Base-by-base conservation (phyloP, 2,888 invertebrate genomes). In the Tryphoninae sp. region DNA sequence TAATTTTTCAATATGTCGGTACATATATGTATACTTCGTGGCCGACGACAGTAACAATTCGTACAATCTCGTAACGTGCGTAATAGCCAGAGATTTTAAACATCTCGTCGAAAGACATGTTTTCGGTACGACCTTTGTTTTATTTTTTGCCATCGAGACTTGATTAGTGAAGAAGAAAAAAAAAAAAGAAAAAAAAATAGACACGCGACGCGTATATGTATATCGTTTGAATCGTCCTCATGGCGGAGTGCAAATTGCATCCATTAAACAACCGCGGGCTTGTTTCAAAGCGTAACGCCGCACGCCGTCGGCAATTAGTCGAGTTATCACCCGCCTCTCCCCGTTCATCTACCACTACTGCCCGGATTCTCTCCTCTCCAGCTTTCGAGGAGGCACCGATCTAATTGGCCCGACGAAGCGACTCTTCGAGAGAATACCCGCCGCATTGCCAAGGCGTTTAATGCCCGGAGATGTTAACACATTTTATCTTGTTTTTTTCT, bases 361-460 rank as follows among this genome's bases (percentile, higher is more conserved):
- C 49, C 49, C 49, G 13, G 51, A 51, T 16, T 16, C 51, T 13
- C 51, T 16, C 51, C 51, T 51, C 51, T 16, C 3, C 49, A n/a
- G 16, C 16, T 51, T 51, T 51, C 51, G 51, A 13, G 51, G 51
- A n/a, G n/a, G 13, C 23, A 23, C 42, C 59, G 55, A 62, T 65
- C 74, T 74, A 74, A 74, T 65, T 74, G 73, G 53, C 64, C 22
- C 62, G 64, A 64, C 73, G 64, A 51, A n/a, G n/a, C 33, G 61
- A 62, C 61, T 61, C 49, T 33, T 13, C 71, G 49, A 62, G 45
- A 49, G 23, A 49, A 73, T 13, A 49, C 4, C 62, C 22, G 22
- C 23, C 62, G 8, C 51, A 73, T 40, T 22, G 45, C 33, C 23
- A 13, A 19, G 22, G 13, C 11, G 23, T 40, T 62, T 40, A 51